These are phyloP conservation scores for Notolabrus celidotus DNA, from an alignment of 2,797 vertebrate genomes.

Conservation along the genomic window DNA sequence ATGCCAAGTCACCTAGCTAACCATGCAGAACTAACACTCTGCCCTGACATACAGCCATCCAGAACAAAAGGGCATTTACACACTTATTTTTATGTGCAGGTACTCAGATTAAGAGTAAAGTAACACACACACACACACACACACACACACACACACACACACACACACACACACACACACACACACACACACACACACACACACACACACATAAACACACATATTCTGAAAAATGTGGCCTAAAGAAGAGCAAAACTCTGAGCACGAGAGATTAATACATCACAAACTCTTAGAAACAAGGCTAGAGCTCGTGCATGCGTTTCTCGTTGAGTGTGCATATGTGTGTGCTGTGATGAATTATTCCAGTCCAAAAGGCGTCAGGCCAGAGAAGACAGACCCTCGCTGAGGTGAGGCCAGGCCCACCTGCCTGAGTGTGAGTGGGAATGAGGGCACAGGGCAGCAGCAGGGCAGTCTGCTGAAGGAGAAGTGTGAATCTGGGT, in stretches of 20 bases:
- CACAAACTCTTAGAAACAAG: conserved; percentile 3
- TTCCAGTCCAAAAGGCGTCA: conserved; percentile 23
- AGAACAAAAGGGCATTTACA: conserved; percentile 52
- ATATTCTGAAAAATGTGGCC: not conserved
- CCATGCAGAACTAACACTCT: conserved; percentile 68
- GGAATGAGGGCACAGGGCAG: conserved; percentile 19
- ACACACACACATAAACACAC: not conserved
- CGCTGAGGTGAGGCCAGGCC: conserved; percentile 25
- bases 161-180: conserved; percentile 8
- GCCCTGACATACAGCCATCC: conserved; percentile 22
- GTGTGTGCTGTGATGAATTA: conserved; percentile 24
- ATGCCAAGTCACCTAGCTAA: conserved; percentile 71
- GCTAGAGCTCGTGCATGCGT: not conserved
- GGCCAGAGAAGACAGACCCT: conserved; percentile 39
- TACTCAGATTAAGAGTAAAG: conserved; percentile 31
- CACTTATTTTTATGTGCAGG: conserved; percentile 15
- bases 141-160: conserved; percentile 10
- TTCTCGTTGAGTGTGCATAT: not conserved
- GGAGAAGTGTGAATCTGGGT: conserved; percentile 25
- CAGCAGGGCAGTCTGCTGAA: conserved; percentile 19
- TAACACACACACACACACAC: conserved; percentile 2
- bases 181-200: conserved; percentile 10
- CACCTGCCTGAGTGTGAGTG: conserved; percentile 30
- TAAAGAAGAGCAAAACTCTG: not conserved
- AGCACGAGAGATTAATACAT: not conserved